Conservation (phyloP, 2,113 vertebrate species). For the Coreoperca whiteheadi region DNA sequence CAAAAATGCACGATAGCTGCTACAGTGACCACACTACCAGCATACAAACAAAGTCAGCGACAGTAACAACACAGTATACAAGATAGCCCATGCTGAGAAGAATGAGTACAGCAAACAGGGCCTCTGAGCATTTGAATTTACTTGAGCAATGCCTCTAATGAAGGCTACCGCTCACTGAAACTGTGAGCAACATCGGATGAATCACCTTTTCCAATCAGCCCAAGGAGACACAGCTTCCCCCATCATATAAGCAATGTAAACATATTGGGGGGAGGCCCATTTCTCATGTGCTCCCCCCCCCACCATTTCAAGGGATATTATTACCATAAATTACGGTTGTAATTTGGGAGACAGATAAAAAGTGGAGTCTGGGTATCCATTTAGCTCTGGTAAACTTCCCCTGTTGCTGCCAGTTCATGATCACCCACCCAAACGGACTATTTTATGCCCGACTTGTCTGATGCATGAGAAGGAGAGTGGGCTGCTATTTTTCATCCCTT, state of each 20-base stretch:
- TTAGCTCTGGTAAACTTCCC: slow-evolving; percentile 70
- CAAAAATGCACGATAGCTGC: not conserved
- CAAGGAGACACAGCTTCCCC: slow-evolving; percentile 5
- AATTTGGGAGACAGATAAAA: slow-evolving; percentile 64
- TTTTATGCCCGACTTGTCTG: slow-evolving; percentile 75
- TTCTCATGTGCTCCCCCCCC: slow-evolving; percentile 50
- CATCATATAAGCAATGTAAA: slow-evolving; percentile 55
- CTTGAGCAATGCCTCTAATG: slow-evolving; percentile 32
- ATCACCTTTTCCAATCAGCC: slow-evolving; percentile 45
- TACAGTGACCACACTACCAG: not conserved
- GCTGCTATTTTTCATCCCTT: slow-evolving; percentile 56
- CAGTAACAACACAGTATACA: not conserved
- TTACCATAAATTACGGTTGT: slow-evolving; percentile 75
- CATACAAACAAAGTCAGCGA: not conserved
- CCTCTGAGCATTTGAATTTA: slow-evolving; percentile 22
- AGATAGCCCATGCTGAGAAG: not conserved
- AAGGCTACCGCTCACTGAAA: slow-evolving; percentile 43
- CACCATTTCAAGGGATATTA: slow-evolving; percentile 54
- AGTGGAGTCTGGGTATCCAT: slow-evolving; percentile 57
- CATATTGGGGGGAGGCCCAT: slow-evolving; percentile 15
- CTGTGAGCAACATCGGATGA: slow-evolving; percentile 39
- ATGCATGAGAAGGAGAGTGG: slow-evolving; percentile 65
- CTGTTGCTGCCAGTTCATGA: slow-evolving; percentile 74
- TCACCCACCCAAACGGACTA: slow-evolving; percentile 79
- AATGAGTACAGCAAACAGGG: not conserved